phyloP scores from a whole-genome alignment of 2,888 invertebrate species.

The Pristionchus japonicus region DNA sequence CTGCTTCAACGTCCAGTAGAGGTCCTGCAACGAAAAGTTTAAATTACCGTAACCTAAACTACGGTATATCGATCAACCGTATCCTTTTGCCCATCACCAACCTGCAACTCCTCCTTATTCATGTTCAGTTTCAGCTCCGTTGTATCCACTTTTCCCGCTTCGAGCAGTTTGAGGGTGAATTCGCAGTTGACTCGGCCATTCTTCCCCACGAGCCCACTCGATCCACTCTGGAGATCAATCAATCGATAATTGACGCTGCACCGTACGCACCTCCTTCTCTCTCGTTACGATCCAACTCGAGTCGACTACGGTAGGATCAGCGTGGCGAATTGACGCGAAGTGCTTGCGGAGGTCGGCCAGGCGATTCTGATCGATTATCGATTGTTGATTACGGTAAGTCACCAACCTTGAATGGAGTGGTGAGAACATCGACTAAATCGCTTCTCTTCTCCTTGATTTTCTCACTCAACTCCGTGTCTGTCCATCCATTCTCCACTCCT shows the following conservation, averaged over 20 bases:
- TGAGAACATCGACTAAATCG: background rate
- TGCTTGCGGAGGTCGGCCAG: constrained; percentile 20
- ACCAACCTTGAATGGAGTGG: background rate
- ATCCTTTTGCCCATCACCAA: too few relatives aligned
- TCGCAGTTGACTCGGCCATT: background rate
- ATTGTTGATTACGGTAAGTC: background rate
- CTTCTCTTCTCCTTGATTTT: background rate
- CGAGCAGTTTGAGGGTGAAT: background rate
- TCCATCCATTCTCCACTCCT: constrained; percentile 30
- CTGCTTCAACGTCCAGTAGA: constrained; percentile 56
- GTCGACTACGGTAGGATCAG: constrained; percentile 55
- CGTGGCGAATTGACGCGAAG: constrained; percentile 54
- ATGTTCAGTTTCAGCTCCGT: constrained; percentile 1
- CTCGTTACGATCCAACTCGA: constrained; percentile 54
- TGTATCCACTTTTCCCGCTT: background rate
- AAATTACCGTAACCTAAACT: background rate
- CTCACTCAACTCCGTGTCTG: background rate
- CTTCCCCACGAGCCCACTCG: background rate
- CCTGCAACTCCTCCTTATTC: constrained; percentile 39
- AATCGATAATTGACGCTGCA: background rate
- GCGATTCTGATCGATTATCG: constrained; percentile 11
- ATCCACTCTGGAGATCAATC: constrained; percentile 32
- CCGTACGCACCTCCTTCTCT: constrained; percentile 50
- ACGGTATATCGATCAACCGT: too few relatives aligned
- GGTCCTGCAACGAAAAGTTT: constrained; percentile 47